Base-by-base conservation (phyloP, 2,888 invertebrate species). In the Pycnomerus fuliginosus region DNA sequence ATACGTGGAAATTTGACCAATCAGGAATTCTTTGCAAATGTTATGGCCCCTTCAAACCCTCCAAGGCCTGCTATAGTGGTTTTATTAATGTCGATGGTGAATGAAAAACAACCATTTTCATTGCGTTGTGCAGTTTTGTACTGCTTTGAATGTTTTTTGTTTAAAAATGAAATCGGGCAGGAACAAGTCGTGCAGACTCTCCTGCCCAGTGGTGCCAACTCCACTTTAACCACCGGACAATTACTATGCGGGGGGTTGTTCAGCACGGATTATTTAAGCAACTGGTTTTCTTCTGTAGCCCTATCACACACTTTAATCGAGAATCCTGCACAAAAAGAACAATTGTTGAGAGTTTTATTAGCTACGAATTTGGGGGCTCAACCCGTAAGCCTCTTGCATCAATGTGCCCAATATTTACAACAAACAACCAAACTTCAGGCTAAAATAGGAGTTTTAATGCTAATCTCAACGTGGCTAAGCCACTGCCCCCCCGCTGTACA, bases 81-180 rank as follows among this genome's bases (percentile, higher is more conserved):
- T 27, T 76, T 99, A 3, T 74, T 99, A 4, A 93, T 97, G 90
- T 96, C 97, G 0, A 97, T 99, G 95, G 93, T 95, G 3, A 96
- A 97, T 69, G 98, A 99, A 69, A 96, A 95, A 64, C 99, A 99
- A 69, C 90, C 95, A 0, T 89, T 98, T 67, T 74, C 77, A 2
- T 66, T 82, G 62, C 85, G 99, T 48, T 94, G 94, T 69, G 90
- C 98, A 1, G 95, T 98, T 1, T 81, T 99, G 1, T 99, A 99
- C 72, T 96, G 95, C 70, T 97, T 99, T 72, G 87, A 98, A 75
- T 95, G 94, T 68, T 99, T 90, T 70, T 76, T 99, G 4, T 92
- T 88, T 70, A 91, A 89, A 73, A 99, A 99, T 70, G 90, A 92
- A 67, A 78, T 83, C 16, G 90, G 90, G 2, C 95, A 96, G 70